Evolutionary conservation across 2,113 vertebrate genomes (phyloP).

Genomic region (Atractosteus spatula): DNA sequence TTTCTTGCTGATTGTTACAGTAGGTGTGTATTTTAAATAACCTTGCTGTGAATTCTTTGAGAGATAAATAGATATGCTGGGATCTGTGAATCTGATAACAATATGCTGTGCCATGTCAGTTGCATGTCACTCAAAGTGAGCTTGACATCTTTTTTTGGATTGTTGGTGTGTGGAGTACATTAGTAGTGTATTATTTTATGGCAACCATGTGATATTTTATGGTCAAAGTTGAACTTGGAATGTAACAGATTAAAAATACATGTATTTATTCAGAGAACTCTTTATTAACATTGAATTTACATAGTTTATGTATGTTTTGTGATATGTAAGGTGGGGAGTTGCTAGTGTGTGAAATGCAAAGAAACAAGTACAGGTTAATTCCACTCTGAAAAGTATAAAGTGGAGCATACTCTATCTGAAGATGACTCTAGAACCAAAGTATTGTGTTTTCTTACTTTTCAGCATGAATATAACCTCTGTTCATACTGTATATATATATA

Average conservation of each 20-base stretch:
- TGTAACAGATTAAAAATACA: background rate
- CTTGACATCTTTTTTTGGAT: background rate
- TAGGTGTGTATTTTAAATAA: conserved; percentile 7
- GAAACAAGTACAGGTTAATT: too few relatives aligned
- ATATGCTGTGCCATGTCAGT: background rate
- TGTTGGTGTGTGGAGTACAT: background rate
- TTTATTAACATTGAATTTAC: too few relatives aligned
- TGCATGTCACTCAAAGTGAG: background rate
- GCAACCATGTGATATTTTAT: background rate
- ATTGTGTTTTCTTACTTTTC: too few relatives aligned
- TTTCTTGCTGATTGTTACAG: background rate
- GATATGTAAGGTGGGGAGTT: too few relatives aligned
- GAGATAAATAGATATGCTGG: conserved; percentile 8
- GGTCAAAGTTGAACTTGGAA: background rate
- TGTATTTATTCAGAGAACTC: too few relatives aligned
- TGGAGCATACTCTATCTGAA: too few relatives aligned
- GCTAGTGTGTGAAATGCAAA: too few relatives aligned
- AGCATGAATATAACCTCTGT: too few relatives aligned
- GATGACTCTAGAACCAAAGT: too few relatives aligned
- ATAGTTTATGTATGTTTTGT: too few relatives aligned
- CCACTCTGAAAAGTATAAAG: too few relatives aligned
- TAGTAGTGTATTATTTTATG: background rate
- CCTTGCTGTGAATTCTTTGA: background rate
- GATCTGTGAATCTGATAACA: background rate
- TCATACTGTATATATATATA: too few relatives aligned